A percentile compares a stretch with the other conserved stretches of the same genome.
Evolutionary conservation across 2,797 vertebrate genomes (phyloP).

Genomic region (Pangasius krempfi): DNA sequence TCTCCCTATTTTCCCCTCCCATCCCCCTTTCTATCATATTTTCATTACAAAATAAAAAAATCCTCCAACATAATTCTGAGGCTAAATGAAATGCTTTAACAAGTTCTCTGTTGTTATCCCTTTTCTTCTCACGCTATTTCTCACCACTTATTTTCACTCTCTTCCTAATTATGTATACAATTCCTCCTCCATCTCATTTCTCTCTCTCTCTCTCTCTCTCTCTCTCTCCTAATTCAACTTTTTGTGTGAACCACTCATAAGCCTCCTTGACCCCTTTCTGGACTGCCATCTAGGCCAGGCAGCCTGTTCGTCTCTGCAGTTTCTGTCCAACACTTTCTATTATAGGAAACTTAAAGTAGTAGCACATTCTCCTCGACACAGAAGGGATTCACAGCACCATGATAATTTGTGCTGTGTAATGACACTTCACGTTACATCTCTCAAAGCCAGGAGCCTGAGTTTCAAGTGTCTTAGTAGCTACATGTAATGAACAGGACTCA

Average conservation of each 20-base stretch:
- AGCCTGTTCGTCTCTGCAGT: constrained; percentile 40
- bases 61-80: not conserved
- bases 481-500: not conserved
- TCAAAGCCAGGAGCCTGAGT: not conserved
- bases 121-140: not conserved
- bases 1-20: not conserved
- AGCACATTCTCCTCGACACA: constrained; percentile 35
- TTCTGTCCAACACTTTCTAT: constrained; percentile 59
- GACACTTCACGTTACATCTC: constrained; percentile 15
- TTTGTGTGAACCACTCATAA: constrained; percentile 51
- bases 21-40: not conserved
- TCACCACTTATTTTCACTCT: not conserved
- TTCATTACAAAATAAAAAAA: not conserved
- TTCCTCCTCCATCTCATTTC: not conserved
- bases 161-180: not conserved
- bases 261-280: constrained; percentile 63
- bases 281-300: constrained; percentile 62
- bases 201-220: not conserved
- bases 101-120: not conserved
- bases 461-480: not conserved
- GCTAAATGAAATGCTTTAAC: not conserved
- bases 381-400: constrained; percentile 19
- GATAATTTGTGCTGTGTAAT: constrained; percentile 44
- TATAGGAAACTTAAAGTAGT: constrained; percentile 56
- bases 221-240: constrained; percentile 6